phyloP scores from a whole-genome alignment of 2,113 vertebrate genomes.

The Sphyrna mokarran region DNA sequence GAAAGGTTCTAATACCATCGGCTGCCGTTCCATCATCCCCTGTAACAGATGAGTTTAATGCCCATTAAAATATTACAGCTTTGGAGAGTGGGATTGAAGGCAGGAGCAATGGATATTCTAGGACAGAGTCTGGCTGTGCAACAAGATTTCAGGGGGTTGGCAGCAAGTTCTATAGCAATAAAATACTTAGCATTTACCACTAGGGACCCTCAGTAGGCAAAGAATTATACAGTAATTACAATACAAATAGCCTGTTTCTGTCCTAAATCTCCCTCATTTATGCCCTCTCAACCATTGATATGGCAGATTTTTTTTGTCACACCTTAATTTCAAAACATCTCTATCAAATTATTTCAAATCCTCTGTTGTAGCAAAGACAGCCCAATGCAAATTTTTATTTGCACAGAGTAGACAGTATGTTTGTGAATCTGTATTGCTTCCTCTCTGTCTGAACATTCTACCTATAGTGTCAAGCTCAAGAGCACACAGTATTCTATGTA shows the following conservation, averaged over 20 bases:
- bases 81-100: neutral
- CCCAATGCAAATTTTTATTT: neutral
- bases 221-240: neutral
- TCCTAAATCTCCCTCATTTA: neutral
- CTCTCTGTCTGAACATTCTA: neutral
- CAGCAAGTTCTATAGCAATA: neutral
- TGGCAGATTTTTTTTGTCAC: neutral
- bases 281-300: neutral
- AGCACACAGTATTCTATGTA: neutral
- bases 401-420: neutral
- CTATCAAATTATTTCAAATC: neutral
- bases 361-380: neutral
- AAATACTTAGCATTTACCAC: neutral
- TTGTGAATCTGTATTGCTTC: neutral
- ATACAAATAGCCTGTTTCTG: neutral
- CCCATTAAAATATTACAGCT: neutral
- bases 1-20: constrained; percentile 33
- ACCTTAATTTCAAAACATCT: neutral
- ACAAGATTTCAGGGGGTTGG: neutral
- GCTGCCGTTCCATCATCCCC: constrained; percentile 30
- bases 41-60: neutral
- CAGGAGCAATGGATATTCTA: neutral
- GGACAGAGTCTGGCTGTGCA: neutral
- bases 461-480: neutral
- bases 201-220: neutral